Percentiles rank a stretch among this genome's conserved stretches.
phyloP scores from a whole-genome alignment of 1,140 invertebrate genomes.

The Calliphora vicina region DNA sequence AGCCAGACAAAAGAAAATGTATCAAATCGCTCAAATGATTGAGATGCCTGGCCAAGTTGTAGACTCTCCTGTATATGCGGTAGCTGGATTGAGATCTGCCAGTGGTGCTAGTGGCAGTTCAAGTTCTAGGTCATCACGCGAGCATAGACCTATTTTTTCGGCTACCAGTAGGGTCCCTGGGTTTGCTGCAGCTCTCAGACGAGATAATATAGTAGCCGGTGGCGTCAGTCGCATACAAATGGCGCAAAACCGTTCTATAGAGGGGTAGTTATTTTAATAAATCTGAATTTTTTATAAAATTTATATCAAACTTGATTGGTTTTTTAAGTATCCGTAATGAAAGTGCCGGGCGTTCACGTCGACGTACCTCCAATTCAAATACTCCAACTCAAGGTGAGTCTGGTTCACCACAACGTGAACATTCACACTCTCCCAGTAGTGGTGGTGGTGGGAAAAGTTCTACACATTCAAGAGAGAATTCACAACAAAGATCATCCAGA shows the following conservation, averaged over 20 bases:
- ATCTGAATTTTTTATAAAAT: background rate
- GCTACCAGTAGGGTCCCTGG: slow-evolving; percentile 72
- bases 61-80: slow-evolving; percentile 66
- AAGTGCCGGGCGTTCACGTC: slow-evolving; percentile 56
- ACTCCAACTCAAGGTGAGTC: slow-evolving; percentile 40
- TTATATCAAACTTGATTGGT: background rate
- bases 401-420: slow-evolving; percentile 45
- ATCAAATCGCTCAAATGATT: slow-evolving; percentile 89
- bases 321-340: slow-evolving; percentile 55
- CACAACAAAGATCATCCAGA: slow-evolving; percentile 66
- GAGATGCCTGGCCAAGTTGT: slow-evolving; percentile 78
- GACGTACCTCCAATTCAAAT: slow-evolving; percentile 51
- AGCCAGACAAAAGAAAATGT: slow-evolving; percentile 95
- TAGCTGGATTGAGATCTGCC: slow-evolving; percentile 59
- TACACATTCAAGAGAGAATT: slow-evolving; percentile 53
- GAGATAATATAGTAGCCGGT: slow-evolving; percentile 63
- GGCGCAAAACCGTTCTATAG: slow-evolving; percentile 58
- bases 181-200: slow-evolving; percentile 72
- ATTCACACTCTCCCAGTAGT: slow-evolving; percentile 47
- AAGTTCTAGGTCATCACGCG: slow-evolving; percentile 54
- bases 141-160: slow-evolving; percentile 68
- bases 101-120: slow-evolving; percentile 47
- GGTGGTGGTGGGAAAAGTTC: slow-evolving; percentile 50
- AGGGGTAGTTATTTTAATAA: slow-evolving; percentile 48
- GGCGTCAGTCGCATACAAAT: slow-evolving; percentile 59